Conservation (phyloP, 2,888 invertebrate species). For the Neocrepidodera transversa region DNA sequence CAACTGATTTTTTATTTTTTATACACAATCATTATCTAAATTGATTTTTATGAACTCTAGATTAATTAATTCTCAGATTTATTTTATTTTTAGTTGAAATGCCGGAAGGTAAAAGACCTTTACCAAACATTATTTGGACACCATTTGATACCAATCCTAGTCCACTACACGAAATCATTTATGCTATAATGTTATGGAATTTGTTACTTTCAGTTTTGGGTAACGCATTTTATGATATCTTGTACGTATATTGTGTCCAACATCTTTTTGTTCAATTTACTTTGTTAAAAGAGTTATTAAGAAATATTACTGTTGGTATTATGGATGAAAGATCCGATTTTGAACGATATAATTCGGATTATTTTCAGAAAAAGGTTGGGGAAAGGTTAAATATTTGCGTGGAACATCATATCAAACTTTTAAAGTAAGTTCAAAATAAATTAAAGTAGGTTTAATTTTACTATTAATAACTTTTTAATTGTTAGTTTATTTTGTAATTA, state of each 20-base stretch:
- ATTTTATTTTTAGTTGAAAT: conserved; percentile 30
- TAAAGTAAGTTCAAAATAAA: conserved; percentile 38
- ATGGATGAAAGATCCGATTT: conserved; percentile 29
- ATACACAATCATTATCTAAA: too few relatives aligned
- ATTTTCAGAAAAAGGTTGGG: conserved; percentile 36
- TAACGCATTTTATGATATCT: conserved; percentile 36
- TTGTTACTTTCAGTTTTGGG: conserved; percentile 33
- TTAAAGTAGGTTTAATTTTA: too few relatives aligned
- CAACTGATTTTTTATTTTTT: too few relatives aligned
- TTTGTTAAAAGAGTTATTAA: conserved; percentile 33
- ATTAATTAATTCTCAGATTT: too few relatives aligned
- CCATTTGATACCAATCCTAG: conserved; percentile 40
- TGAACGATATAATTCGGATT: conserved; percentile 34
- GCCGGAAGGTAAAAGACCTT: conserved; percentile 35
- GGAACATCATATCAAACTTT: conserved; percentile 37
- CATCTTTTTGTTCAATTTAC: conserved; percentile 39
- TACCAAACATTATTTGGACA: conserved; percentile 38
- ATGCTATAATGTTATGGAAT: conserved; percentile 34
- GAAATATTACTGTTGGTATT: conserved; percentile 32
- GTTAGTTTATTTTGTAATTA: too few relatives aligned
- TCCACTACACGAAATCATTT: conserved; percentile 40
- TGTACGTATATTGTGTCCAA: conserved; percentile 35
- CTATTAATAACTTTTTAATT: too few relatives aligned
- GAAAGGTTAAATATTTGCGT: conserved; percentile 37
- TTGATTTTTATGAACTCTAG: too few relatives aligned